Evolutionary conservation across 2,888 invertebrate species (phyloP).

Genomic region (Therioaphis trifolii): DNA sequence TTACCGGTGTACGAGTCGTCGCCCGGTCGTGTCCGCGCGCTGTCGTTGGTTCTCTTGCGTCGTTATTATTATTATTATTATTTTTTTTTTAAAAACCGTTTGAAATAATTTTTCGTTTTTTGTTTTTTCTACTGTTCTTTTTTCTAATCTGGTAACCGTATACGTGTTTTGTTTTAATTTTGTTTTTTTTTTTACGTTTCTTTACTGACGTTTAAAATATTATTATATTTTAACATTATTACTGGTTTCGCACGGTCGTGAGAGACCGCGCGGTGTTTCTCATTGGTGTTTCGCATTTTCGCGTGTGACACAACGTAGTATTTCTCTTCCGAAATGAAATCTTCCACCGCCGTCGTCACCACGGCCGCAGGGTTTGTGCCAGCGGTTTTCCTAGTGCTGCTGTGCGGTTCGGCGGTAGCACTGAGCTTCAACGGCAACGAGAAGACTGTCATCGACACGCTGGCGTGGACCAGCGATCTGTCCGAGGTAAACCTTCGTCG

Average conservation of each 20-base stretch:
- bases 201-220: too few relatives aligned
- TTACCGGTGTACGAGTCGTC: constrained; percentile 35
- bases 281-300: neutral
- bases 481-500: too few relatives aligned
- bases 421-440: constrained; percentile 59
- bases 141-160: too few relatives aligned
- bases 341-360: neutral
- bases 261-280: neutral
- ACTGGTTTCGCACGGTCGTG: too few relatives aligned
- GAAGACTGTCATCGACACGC: constrained; percentile 74
- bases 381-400: constrained; percentile 2
- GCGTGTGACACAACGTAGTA: too few relatives aligned
- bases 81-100: too few relatives aligned
- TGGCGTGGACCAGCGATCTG: constrained; percentile 75
- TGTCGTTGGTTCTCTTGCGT: neutral
- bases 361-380: neutral
- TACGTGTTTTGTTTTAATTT: neutral
- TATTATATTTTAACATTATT: constrained; percentile 18
- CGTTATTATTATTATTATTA: neutral
- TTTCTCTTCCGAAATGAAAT: neutral
- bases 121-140: too few relatives aligned
- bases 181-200: neutral
- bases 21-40: constrained; percentile 5
- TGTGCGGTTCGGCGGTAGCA: constrained; percentile 38
- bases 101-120: too few relatives aligned